phyloP scores from a whole-genome alignment of 53 echinoderm and acorn worm species.

The Echinarachnius parma region DNA sequence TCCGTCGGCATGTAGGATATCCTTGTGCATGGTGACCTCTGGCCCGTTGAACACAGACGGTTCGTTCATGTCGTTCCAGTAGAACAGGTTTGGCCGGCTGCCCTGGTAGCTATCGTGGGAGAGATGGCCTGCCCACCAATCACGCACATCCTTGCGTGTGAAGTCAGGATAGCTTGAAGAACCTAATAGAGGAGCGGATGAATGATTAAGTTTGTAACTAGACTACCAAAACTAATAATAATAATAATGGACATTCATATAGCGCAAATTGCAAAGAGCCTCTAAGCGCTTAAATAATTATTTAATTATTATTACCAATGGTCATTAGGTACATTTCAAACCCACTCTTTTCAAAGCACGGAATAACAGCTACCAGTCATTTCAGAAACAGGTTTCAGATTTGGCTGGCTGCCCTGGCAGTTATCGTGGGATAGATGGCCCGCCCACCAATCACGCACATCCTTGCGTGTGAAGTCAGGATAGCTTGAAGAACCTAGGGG shows the following conservation, averaged over 20 bases:
- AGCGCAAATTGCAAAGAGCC: no score
- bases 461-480: constrained; percentile 84
- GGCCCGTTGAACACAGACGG: constrained; percentile 98
- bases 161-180: constrained; percentile 93
- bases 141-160: constrained; percentile 74
- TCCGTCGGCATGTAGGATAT: constrained; percentile 73
- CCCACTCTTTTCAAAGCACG: no score
- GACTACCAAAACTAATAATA: no score
- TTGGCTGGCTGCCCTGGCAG: constrained; percentile 80
- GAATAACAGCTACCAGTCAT: no score
- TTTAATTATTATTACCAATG: no score
- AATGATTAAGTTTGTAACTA: no score
- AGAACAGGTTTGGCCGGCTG: constrained; percentile 79
- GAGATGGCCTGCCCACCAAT: constrained; percentile 81
- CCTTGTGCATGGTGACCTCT: constrained; percentile 99
- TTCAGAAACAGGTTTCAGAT: no score
- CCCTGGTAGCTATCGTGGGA: constrained; percentile 74
- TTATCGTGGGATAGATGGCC: constrained; percentile 56
- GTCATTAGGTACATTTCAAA: no score
- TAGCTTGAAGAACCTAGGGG: constrained; percentile 91
- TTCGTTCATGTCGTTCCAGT: constrained; percentile 99
- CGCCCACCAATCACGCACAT: constrained; percentile 86
- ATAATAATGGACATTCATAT: no score
- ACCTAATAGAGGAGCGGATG: no score
- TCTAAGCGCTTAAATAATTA: no score